These are phyloP conservation scores for Athalia rosae DNA, from an alignment of 2,888 invertebrate species.

Conservation along the genomic window DNA sequence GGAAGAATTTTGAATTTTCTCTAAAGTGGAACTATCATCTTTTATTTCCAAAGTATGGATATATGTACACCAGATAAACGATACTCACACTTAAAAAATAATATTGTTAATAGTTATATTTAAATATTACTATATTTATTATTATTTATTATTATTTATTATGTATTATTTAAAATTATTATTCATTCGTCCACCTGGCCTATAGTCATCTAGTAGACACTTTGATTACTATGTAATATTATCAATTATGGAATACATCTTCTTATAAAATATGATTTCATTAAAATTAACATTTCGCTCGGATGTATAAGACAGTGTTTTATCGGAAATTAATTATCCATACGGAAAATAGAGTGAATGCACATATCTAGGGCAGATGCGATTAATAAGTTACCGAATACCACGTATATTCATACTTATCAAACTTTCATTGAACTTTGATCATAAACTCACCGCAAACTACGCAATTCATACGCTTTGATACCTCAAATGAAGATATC, in stretches of 20 bases:
- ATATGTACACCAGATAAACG: slow-evolving; percentile 52
- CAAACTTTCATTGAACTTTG: too few relatives aligned
- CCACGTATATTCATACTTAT: too few relatives aligned
- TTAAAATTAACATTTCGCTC: slow-evolving; percentile 62
- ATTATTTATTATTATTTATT: slow-evolving; percentile 56
- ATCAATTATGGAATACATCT: slow-evolving; percentile 60
- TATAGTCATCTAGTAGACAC: slow-evolving; percentile 53
- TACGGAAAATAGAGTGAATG: slow-evolving; percentile 15
- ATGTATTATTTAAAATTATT: slow-evolving; percentile 56
- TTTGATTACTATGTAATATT: slow-evolving; percentile 59
- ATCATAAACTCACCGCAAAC: too few relatives aligned
- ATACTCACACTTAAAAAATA: slow-evolving; percentile 69
- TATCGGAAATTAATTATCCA: slow-evolving; percentile 35
- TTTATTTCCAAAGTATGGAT: slow-evolving; percentile 40
- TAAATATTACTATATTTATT: slow-evolving; percentile 58
- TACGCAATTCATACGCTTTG: too few relatives aligned
- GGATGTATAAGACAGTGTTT: slow-evolving; percentile 59
- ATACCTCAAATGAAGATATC: too few relatives aligned
- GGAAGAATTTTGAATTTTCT: neutral
- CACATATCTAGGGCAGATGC: neutral
- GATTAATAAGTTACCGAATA: too few relatives aligned
- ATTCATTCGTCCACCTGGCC: slow-evolving; percentile 65
- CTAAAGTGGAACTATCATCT: slow-evolving; percentile 29
- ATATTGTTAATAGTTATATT: slow-evolving; percentile 56
- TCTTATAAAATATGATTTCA: slow-evolving; percentile 71